Base-by-base conservation (phyloP, 2,888 invertebrate species). In the Andrena fulva region DNA sequence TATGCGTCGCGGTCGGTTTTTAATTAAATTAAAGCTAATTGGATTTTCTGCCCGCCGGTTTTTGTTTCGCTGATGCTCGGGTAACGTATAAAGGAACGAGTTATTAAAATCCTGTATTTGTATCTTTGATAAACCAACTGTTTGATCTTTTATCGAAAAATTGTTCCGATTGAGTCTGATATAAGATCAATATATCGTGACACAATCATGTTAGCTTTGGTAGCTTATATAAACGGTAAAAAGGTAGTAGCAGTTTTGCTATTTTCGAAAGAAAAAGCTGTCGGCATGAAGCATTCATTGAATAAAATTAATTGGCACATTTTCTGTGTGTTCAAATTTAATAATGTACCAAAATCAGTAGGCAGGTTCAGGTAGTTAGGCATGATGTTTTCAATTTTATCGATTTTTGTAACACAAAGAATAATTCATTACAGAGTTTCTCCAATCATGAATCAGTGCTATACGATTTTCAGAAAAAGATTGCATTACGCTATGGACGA, bases 21-120 rank as follows among this genome's bases (percentile, higher is more conserved):
- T 78, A 71, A 80, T 78, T 72, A 66, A 33, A 67, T 62, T 62
- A 67, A 56, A 62, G 56, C 78, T 80, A 78, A 78, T 80, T 80
- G 78, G 80, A 79, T 35, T 42, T 54, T 20, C 48, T 29, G 12
- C 16, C 12, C 16, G 1, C 10, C n/a, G 56, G 27, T 42, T 52
- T 62, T 52, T 42, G 33, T 35, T 29, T 29, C 56, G 50, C n/a
- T 56, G 27, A 66, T 66, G 66, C 60, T 42, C 24, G 29, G 6
- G 54, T 60, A 67, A 56, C 24, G 24, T 54, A 27, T n/a, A 35
- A 66, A 24, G 33, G n/a, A 20, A 12, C 10, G 50, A 72, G 33
- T 50, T 50, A 66, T 66, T 59, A 50, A 72, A 66, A 72, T 59
- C 7, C 33, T 56, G n/a, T 33, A n/a, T 54, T 8, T 24, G 0